Percentiles rank a stretch among this genome's conserved stretches.
phyloP scores from a whole-genome alignment of 2,888 invertebrate genomes.

The Protodeltote pygarga region DNA sequence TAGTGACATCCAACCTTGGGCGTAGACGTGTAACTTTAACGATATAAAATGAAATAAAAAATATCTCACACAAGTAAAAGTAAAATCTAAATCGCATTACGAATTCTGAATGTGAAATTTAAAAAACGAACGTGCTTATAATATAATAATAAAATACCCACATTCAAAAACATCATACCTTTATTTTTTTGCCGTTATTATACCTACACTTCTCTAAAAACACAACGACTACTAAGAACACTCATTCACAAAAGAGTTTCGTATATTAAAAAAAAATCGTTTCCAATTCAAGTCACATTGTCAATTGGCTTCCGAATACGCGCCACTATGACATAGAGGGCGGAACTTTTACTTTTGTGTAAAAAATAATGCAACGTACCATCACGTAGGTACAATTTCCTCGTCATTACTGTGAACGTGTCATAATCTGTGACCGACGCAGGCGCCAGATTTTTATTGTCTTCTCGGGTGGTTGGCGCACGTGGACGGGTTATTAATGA shows the following conservation, averaged over 20 bases:
- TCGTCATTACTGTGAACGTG: slow-evolving; percentile 81
- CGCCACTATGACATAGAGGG: slow-evolving; percentile 61
- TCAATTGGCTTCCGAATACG: slow-evolving; percentile 74
- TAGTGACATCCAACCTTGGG: too few species aligned
- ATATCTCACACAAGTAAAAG: neutral
- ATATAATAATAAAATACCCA: slow-evolving; percentile 7
- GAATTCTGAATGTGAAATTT: neutral
- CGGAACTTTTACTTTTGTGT: slow-evolving; percentile 76
- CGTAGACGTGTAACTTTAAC: too few species aligned
- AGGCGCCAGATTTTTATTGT: slow-evolving; percentile 84
- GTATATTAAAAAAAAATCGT: slow-evolving; percentile 60
- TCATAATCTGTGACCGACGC: slow-evolving; percentile 73
- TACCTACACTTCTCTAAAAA: slow-evolving; percentile 37
- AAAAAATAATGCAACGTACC: slow-evolving; percentile 61
- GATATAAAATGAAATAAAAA: neutral
- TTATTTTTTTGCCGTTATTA: slow-evolving; percentile 9
- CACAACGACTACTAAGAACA: slow-evolving; percentile 54
- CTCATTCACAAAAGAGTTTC: slow-evolving; percentile 45
- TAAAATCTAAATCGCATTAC: neutral
- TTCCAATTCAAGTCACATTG: slow-evolving; percentile 69
- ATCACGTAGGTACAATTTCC: slow-evolving; percentile 82
- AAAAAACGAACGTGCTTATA: neutral
- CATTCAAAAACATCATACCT: slow-evolving; percentile 1
- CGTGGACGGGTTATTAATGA: slow-evolving; percentile 51
- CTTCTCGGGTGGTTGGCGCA: slow-evolving; percentile 58